These are phyloP conservation scores for Sturmia bella DNA, from an alignment of 2,888 invertebrate genomes.

Conservation along the genomic window DNA sequence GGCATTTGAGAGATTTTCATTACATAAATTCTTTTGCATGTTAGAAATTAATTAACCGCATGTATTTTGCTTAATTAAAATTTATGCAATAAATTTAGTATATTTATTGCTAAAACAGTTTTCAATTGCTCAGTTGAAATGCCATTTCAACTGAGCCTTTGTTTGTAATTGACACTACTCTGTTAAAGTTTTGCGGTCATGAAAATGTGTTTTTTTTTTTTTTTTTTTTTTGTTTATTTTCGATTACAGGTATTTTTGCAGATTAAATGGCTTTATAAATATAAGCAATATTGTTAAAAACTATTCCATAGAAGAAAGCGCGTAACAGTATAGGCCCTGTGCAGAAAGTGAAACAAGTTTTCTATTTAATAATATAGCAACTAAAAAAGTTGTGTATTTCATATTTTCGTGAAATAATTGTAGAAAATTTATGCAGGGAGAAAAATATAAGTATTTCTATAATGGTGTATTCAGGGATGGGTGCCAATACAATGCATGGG, in stretches of 20 bases:
- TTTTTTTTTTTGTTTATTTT: not conserved
- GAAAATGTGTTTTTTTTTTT: not conserved
- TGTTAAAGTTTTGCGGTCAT: constrained; percentile 24
- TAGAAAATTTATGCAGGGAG: too few relatives aligned
- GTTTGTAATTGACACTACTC: constrained; percentile 43
- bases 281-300: too few relatives aligned
- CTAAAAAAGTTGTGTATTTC: too few relatives aligned
- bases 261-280: too few relatives aligned
- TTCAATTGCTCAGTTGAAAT: constrained; percentile 19
- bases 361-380: too few relatives aligned
- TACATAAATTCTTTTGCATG: constrained; percentile 23
- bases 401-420: too few relatives aligned
- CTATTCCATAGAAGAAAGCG: too few relatives aligned
- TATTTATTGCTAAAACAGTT: constrained; percentile 19
- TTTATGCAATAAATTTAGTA: constrained; percentile 30
- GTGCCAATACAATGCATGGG: too few relatives aligned
- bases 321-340: too few relatives aligned
- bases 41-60: constrained; percentile 48
- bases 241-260: not conserved
- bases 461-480: too few relatives aligned
- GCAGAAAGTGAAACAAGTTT: too few relatives aligned
- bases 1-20: not conserved
- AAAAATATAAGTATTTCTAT: not conserved
- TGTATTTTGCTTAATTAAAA: constrained; percentile 45
- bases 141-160: too few relatives aligned